Evolutionary conservation across 2,113 vertebrate genomes (phyloP), one percentile per base, ranked within the genome.

Genomic region (Perca schrenkii): DNA sequence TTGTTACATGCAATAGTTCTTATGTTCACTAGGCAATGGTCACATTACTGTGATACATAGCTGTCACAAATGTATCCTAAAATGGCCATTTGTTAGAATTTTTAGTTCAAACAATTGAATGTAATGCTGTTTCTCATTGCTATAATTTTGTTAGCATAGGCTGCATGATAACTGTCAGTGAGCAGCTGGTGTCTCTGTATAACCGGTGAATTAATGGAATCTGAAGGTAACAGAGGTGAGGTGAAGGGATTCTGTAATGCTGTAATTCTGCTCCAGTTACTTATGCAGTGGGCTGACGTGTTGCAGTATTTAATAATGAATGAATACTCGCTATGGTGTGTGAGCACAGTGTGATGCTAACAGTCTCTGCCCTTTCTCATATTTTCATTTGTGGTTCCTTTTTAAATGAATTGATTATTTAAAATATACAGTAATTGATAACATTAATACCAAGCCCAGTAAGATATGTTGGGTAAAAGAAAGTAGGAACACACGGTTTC

Each of bases 241-340:
- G n/a, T 25, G 11, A 53, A 57, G 56, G 54, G 40, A 67, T 62
- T 70, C 43, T 71, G 52, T 73, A 21, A 34, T 61, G 28, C 46
- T 60, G 49, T 73, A 21, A 34, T 61, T 36, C 46, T 60, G 49
- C 49, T 53, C 68, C 21, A 25, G 73, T 64, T 46, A 77, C 72
- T 50, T 28, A 53, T 54, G 68, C 22, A 4, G 4, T 43, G 60
- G 43, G 21, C 66, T 73, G 28, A 61, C 13, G 52, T 74, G 54
- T 70, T 4, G 0, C 28, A 68, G 10, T 25, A 22, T 40, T 81
- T 11, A 77, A 77, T 86, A 72, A 79, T 58, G 66, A 25, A 79
- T 67, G 47, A 66, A 56, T 11, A 47, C 28, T 36, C 50, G 6
- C 40, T 36, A 22, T 12, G 49, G 57, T 49, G 28, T 68, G n/a